phyloP scores from a whole-genome alignment of 1,140 invertebrate genomes.

The Wiebesia pumilae region DNA sequence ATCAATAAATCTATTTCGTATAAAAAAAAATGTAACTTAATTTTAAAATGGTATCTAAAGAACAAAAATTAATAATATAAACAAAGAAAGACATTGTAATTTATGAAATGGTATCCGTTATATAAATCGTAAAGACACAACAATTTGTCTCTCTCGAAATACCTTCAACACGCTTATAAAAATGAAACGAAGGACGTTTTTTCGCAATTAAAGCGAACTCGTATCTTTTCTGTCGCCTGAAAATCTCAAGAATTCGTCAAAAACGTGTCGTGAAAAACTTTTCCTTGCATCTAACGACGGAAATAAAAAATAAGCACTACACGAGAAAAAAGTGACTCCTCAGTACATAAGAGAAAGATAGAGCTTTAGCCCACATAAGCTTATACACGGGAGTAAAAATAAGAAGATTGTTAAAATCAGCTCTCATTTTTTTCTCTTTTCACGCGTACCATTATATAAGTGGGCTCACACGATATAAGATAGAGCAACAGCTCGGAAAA shows the following conservation, averaged over 20 bases:
- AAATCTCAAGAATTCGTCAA: not conserved
- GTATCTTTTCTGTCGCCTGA: not conserved
- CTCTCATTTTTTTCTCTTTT: not conserved
- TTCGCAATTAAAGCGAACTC: not conserved
- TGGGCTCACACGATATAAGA: not conserved
- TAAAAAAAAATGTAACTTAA: too few relatives aligned
- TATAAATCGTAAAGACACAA: not conserved
- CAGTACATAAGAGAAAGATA: not conserved
- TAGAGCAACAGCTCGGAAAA: constrained; percentile 29
- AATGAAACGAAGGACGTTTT: constrained; percentile 12
- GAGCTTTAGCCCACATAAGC: not conserved
- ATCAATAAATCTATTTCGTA: too few relatives aligned
- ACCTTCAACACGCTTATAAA: not conserved
- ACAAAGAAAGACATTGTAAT: not conserved
- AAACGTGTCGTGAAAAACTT: not conserved
- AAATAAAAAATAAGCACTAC: constrained; percentile 3
- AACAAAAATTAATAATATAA: not conserved
- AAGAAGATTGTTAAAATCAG: constrained; percentile 10
- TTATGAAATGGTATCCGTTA: not conserved
- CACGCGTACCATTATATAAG: not conserved
- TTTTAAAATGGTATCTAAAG: not conserved
- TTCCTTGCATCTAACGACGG: not conserved
- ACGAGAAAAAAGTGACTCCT: not conserved
- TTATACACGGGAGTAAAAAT: not conserved
- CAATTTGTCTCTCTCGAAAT: not conserved